These are phyloP conservation scores for Aleiodes leptofemur DNA, from an alignment of 2,888 invertebrate genomes.

Conservation along the genomic window DNA sequence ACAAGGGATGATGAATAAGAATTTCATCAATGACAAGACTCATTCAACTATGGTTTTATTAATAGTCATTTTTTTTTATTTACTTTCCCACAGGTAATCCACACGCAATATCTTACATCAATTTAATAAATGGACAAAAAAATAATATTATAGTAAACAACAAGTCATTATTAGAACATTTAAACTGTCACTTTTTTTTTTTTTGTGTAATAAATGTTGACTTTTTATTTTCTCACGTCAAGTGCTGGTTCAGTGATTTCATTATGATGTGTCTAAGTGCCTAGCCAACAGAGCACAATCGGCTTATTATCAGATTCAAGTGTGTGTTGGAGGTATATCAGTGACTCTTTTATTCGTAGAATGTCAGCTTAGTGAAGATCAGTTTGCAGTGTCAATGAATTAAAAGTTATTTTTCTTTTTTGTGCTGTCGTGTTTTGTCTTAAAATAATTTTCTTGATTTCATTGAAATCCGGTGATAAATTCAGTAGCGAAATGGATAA, in stretches of 20 bases:
- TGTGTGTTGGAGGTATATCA: slow-evolving; percentile 19
- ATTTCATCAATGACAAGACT: too few relatives aligned
- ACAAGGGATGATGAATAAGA: too few relatives aligned
- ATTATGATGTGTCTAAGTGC: slow-evolving; percentile 16
- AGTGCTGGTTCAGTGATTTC: slow-evolving; percentile 25
- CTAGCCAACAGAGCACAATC: slow-evolving; percentile 34
- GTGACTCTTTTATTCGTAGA: slow-evolving; percentile 42
- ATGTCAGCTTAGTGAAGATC: slow-evolving; percentile 41
- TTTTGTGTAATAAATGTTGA: slow-evolving; percentile 3
- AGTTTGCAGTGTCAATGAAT: slow-evolving; percentile 31
- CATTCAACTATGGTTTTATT: not conserved
- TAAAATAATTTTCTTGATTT: too few relatives aligned
- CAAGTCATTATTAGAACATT: not conserved
- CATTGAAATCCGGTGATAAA: too few relatives aligned
- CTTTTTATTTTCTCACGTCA: not conserved
- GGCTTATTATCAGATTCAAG: slow-evolving; percentile 24
- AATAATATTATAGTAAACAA: not conserved
- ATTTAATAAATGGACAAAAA: not conserved
- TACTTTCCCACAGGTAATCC: not conserved
- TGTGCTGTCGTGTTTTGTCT: not conserved
- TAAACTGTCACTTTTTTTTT: not conserved
- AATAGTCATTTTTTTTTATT: slow-evolving; percentile 11
- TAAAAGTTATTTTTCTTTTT: slow-evolving; percentile 22
- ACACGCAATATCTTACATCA: not conserved
- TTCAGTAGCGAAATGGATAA: too few relatives aligned